Evolutionary conservation across 2,113 vertebrate species (phyloP).

Genomic region (Tretioscincus oriximinensis): DNA sequence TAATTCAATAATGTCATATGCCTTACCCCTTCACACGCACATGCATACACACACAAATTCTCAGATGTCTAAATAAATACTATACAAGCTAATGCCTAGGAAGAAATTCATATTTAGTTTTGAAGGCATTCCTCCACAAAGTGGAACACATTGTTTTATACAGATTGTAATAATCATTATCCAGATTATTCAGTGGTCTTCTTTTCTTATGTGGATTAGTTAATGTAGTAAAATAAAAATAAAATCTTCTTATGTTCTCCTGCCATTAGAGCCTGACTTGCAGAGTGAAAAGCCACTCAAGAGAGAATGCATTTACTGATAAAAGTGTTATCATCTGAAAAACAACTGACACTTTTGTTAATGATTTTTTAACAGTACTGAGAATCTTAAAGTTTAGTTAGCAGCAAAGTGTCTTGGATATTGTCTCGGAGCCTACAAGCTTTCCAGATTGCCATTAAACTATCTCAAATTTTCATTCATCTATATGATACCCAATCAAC

Average conservation of each 20-base stretch:
- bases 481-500: not conserved
- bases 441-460: slow-evolving; percentile 15
- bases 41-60: no score
- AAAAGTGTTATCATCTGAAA: not conserved
- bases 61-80: no score
- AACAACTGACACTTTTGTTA: not conserved
- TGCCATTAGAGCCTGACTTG: not conserved
- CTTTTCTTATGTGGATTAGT: not conserved
- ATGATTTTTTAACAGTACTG: not conserved
- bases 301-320: not conserved
- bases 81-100: no score
- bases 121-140: not conserved
- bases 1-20: no score
- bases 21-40: no score
- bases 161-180: not conserved
- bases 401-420: not conserved
- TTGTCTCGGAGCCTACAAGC: slow-evolving; percentile 16
- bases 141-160: not conserved
- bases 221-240: not conserved
- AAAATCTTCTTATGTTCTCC: not conserved
- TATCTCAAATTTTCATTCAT: slow-evolving; percentile 9
- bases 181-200: not conserved
- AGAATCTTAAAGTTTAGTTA: not conserved
- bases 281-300: not conserved
- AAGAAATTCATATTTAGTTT: not conserved